Evolutionary conservation across 2,797 vertebrate genomes (phyloP).

Genomic region (Melanotaenia trifasciata): DNA sequence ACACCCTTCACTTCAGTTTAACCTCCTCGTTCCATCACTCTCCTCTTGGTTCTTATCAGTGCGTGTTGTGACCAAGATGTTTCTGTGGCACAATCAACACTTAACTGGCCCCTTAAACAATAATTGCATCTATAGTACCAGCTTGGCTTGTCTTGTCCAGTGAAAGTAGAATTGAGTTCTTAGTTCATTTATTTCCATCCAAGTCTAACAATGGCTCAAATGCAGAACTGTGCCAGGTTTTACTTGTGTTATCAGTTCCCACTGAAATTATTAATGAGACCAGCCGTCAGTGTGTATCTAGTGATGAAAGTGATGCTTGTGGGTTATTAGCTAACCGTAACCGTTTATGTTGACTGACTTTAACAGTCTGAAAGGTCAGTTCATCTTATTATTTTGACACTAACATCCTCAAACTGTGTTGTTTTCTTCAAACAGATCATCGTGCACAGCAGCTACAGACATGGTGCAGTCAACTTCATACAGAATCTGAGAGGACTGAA

Average conservation of each 20-base stretch:
- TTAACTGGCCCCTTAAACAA: not conserved
- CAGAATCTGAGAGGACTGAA: not conserved
- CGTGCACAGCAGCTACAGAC: not conserved
- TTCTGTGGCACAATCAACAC: not conserved
- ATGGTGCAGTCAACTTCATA: not conserved
- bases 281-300: too few species aligned
- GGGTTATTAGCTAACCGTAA: too few species aligned
- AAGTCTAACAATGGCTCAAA: not conserved
- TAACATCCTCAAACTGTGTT: not conserved
- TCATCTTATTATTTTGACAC: too few species aligned
- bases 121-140: not conserved
- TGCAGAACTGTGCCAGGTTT: not conserved
- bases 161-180: not conserved
- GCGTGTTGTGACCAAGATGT: constrained; percentile 23
- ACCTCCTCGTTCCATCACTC: constrained; percentile 37
- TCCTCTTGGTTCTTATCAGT: constrained; percentile 23
- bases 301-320: too few species aligned
- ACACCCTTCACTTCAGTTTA: constrained; percentile 43
- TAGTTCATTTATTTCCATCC: not conserved
- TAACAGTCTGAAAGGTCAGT: too few species aligned
- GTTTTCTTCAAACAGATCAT: not conserved
- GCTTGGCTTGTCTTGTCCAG: not conserved
- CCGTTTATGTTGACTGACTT: too few species aligned
- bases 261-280: not conserved
- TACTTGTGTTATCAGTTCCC: not conserved